phyloP scores from a whole-genome alignment of 1,140 invertebrate species.

The Drosophila bocki region DNA sequence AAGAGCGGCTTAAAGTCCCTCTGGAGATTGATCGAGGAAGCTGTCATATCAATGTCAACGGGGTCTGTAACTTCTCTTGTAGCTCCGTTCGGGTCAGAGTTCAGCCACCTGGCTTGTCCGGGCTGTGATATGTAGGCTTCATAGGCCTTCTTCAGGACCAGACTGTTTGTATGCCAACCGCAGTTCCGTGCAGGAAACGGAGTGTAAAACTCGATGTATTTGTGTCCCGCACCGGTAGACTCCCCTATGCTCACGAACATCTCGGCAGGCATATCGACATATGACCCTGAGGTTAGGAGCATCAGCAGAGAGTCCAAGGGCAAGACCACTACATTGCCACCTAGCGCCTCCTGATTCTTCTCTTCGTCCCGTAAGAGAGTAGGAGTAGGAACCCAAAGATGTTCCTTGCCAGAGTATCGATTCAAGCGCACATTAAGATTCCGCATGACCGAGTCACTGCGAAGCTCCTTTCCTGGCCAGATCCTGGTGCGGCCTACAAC shows the following conservation, averaged over 20 bases:
- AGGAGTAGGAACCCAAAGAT: too few species aligned
- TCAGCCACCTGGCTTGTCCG: conserved; percentile 48
- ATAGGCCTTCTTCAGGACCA: conserved; percentile 42
- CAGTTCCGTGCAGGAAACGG: conserved; percentile 60
- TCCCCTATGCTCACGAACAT: conserved; percentile 52
- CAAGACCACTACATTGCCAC: conserved; percentile 43
- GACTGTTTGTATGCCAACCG: conserved; percentile 71
- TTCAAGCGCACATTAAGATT: conserved; percentile 45
- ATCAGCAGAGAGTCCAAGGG: conserved; percentile 71
- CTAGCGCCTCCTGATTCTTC: background rate
- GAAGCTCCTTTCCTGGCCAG: conserved; percentile 26
- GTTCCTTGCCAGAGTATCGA: conserved; percentile 32
- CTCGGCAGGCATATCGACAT: conserved; percentile 65
- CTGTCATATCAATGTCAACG: background rate
- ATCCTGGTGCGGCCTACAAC: conserved; percentile 36
- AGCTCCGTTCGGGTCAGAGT: conserved; percentile 7
- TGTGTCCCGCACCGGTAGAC: conserved; percentile 14
- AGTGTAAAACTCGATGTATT: conserved; percentile 56
- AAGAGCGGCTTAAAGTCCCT: conserved; percentile 29
- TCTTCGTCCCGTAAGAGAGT: conserved; percentile 10
- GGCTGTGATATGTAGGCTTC: conserved; percentile 33
- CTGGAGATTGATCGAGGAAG: conserved; percentile 6
- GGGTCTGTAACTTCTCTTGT: background rate
- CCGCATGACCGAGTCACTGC: conserved; percentile 10
- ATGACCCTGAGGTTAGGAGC: conserved; percentile 54